These are phyloP conservation scores for Calameuta filiformis DNA, from an alignment of 2,888 invertebrate species.

Conservation along the genomic window DNA sequence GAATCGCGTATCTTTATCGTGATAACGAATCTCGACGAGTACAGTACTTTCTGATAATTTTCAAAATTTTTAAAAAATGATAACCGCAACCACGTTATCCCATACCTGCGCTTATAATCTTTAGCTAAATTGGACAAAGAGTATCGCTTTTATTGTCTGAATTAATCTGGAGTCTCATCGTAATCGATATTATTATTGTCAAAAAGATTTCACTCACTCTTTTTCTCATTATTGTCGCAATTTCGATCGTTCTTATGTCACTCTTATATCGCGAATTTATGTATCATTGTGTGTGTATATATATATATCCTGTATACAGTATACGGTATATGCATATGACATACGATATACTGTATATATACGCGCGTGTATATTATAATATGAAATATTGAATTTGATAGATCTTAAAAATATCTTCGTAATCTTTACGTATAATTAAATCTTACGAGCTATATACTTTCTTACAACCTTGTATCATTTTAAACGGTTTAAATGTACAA, in stretches of 20 bases:
- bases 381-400: conserved; percentile 62
- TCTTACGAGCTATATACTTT: conserved; percentile 61
- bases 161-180: conserved; percentile 11
- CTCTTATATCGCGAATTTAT: conserved; percentile 29
- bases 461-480: conserved; percentile 63
- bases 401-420: conserved; percentile 62
- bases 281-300: conserved; percentile 35
- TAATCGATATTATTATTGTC: conserved; percentile 34
- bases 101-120: neutral
- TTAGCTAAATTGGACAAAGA: conserved; percentile 4
- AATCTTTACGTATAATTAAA: conserved; percentile 46
- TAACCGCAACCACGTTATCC: neutral
- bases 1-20: conserved; percentile 2
- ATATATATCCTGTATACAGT: conserved; percentile 24
- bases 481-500: conserved; percentile 16
- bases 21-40: neutral
- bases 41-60: neutral
- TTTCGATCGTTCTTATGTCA: neutral
- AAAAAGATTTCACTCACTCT: conserved; percentile 17
- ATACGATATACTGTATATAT: conserved; percentile 22
- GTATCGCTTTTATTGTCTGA: conserved; percentile 19
- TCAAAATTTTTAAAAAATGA: neutral
- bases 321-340: neutral
- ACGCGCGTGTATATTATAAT: conserved; percentile 36
- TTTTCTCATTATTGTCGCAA: conserved; percentile 2